These are phyloP conservation scores for Ectropis grisescens DNA, from an alignment of 1,140 invertebrate species.

Conservation along the genomic window DNA sequence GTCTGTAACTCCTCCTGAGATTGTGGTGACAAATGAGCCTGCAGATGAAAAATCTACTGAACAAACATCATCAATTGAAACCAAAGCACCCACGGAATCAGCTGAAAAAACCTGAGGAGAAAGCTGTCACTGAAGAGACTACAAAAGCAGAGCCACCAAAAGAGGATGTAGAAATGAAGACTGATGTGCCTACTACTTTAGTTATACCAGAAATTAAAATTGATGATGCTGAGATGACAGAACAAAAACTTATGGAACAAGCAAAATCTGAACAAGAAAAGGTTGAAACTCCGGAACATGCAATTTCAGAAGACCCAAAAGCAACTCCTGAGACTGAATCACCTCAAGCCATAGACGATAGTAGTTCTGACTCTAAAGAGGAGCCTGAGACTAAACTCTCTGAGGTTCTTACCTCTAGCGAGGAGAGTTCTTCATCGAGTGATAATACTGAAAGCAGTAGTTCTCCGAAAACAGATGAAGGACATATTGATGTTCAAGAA, in stretches of 20 bases:
- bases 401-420: slow-evolving; percentile 48
- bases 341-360: slow-evolving; percentile 28
- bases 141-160: slow-evolving; percentile 13
- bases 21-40: slow-evolving; percentile 18
- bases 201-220: slow-evolving; percentile 54
- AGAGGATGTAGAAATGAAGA: slow-evolving; percentile 38
- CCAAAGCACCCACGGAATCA: slow-evolving; percentile 13
- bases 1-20: slow-evolving; percentile 37
- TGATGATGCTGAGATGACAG: slow-evolving; percentile 54
- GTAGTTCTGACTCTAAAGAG: slow-evolving; percentile 42
- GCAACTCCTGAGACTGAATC: slow-evolving; percentile 13
- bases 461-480: slow-evolving; percentile 42
- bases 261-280: slow-evolving; percentile 8
- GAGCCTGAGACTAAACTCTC: slow-evolving; percentile 34
- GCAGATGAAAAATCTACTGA: slow-evolving; percentile 16
- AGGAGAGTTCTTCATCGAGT: slow-evolving; percentile 59
- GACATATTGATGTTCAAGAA: slow-evolving; percentile 25
- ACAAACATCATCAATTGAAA: background rate
- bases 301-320: slow-evolving; percentile 15
- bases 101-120: slow-evolving; percentile 13
- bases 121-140: slow-evolving; percentile 14
- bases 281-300: slow-evolving; percentile 8
- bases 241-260: slow-evolving; percentile 36
- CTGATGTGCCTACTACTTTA: slow-evolving; percentile 18
- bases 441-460: slow-evolving; percentile 60